phyloP scores from a whole-genome alignment of 2,888 invertebrate genomes.

The Allophyes oxyacanthae region DNA sequence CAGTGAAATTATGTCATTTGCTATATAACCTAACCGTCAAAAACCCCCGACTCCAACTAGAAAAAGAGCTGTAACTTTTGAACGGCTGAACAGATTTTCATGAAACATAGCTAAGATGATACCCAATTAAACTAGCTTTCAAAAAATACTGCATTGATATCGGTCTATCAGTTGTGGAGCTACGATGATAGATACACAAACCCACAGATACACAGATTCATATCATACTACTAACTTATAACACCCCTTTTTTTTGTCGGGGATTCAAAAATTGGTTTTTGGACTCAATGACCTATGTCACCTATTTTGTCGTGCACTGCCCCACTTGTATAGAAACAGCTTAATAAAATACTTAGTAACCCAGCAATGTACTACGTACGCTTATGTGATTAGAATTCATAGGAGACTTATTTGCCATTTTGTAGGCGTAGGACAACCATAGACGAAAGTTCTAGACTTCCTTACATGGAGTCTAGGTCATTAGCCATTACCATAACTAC shows the following conservation, averaged over 20 bases:
- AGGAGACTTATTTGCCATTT: conserved; percentile 36
- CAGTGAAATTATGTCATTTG: neutral
- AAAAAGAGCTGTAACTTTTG: too few species aligned
- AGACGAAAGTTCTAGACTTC: conserved; percentile 47
- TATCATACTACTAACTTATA: too few species aligned
- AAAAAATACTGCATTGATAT: too few species aligned
- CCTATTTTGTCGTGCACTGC: neutral
- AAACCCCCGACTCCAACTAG: too few species aligned
- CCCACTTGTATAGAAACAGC: neutral
- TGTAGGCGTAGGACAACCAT: conserved; percentile 27
- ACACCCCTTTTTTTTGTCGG: too few species aligned
- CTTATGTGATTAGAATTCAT: conserved; percentile 31
- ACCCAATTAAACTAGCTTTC: too few species aligned
- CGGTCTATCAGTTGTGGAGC: too few species aligned
- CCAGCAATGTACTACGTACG: conserved; percentile 4
- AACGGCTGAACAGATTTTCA: too few species aligned
- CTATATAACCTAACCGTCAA: too few species aligned
- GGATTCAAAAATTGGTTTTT: conserved; percentile 7
- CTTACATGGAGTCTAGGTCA: conserved; percentile 35
- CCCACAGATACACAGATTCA: too few species aligned
- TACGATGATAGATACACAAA: too few species aligned
- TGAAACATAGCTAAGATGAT: too few species aligned
- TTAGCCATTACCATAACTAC: conserved; percentile 2
- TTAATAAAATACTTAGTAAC: neutral
- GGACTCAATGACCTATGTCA: conserved; percentile 2